Evolutionary conservation across 2,797 vertebrate genomes (phyloP).

Genomic region (Notamacropus eugenii): DNA sequence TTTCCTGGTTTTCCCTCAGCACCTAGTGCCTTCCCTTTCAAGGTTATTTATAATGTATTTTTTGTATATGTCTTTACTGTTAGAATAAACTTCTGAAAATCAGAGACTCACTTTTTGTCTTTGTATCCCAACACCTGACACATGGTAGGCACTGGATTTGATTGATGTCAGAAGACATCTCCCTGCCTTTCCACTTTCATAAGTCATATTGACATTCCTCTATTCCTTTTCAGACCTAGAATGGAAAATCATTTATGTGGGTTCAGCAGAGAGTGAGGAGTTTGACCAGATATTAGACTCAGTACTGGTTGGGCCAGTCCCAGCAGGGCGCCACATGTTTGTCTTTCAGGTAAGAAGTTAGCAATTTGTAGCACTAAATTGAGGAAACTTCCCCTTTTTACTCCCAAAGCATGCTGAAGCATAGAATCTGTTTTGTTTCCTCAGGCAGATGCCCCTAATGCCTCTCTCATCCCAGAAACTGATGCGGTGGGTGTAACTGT

Average conservation of each 20-base stretch:
- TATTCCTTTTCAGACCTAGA: conserved; percentile 88
- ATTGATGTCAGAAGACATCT: neutral
- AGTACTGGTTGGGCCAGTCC: conserved; percentile 93
- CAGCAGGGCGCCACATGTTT: conserved; percentile 94
- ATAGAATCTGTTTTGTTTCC: conserved; percentile 30
- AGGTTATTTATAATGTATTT: neutral
- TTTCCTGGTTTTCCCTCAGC: neutral
- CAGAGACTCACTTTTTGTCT: neutral
- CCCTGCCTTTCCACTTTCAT: neutral
- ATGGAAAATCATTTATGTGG: conserved; percentile 96
- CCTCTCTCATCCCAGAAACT: conserved; percentile 92
- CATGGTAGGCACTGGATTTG: neutral
- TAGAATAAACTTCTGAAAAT: neutral
- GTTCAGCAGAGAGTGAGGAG: conserved; percentile 94
- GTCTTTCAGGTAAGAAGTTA: conserved; percentile 90
- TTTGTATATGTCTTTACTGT: neutral
- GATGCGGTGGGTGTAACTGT: conserved; percentile 96
- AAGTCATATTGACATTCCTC: neutral
- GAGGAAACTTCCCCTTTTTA: conserved; percentile 5
- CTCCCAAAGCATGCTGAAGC: conserved; percentile 37
- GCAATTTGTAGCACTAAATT: neutral
- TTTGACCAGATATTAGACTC: conserved; percentile 94
- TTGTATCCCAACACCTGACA: neutral
- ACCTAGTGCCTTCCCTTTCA: neutral
- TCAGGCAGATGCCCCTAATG: conserved; percentile 93